phyloP scores from a whole-genome alignment of 2,797 vertebrate genomes.

The Mormyrops attenuatus region DNA sequence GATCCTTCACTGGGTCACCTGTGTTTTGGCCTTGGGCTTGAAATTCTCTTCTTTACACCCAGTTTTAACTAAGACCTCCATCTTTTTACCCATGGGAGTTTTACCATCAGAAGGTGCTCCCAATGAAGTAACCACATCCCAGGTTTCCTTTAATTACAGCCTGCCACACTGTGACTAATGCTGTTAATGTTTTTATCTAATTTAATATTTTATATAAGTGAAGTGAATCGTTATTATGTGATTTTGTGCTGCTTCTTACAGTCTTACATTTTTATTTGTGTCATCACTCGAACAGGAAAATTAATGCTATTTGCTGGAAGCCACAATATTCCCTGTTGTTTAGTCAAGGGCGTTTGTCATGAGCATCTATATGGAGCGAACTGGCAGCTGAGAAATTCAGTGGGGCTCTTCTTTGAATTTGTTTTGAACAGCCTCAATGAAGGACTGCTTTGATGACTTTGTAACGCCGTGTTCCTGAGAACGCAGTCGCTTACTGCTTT shows the following conservation, averaged over 20 bases:
- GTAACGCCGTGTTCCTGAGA: not conserved
- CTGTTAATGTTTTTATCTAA: not conserved
- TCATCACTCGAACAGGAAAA: not conserved
- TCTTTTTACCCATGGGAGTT: not conserved
- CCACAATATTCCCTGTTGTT: conserved; percentile 1
- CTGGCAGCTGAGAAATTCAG: not conserved
- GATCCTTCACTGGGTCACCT: not conserved
- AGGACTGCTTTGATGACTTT: not conserved
- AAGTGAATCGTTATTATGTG: not conserved
- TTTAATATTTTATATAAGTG: not conserved
- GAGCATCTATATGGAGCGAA: not conserved
- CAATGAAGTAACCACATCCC: not conserved
- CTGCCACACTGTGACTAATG: not conserved
- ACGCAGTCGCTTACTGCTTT: not conserved
- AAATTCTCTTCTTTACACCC: not conserved
- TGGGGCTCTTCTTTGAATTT: not conserved
- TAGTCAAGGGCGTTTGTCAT: not conserved
- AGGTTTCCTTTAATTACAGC: not conserved
- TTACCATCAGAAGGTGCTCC: not conserved
- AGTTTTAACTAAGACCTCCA: not conserved
- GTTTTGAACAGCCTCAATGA: not conserved
- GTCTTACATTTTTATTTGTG: not conserved
- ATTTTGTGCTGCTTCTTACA: not conserved
- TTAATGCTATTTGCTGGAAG: not conserved
- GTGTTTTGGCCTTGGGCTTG: not conserved